Base-by-base conservation (phyloP, 2,888 invertebrate genomes). In the Xestia xanthographa region DNA sequence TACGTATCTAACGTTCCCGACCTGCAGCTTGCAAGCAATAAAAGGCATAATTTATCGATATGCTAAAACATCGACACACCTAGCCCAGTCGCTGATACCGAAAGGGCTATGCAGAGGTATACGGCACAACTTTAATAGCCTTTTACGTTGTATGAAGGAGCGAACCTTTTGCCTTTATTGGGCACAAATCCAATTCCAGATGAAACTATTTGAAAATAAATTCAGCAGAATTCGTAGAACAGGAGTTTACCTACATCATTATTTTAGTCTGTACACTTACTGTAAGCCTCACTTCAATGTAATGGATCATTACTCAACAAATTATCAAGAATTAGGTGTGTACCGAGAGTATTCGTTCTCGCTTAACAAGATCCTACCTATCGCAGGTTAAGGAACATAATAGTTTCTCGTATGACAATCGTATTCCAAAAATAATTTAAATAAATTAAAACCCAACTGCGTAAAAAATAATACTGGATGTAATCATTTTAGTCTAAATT, bases 21-120 rank as follows among this genome's bases (percentile, higher is more conserved):
- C 58, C 69, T 84, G 81, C 75, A 75, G 62, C 80, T 56, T 72
- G 75, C 29, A 80, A 72, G 68, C 67, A 60, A 82, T 76, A 82
- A 79, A 87, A 71, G 66, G 66, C 72, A 75, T 85, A 76, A 82
- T 80, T 77, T 87, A 85, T 80, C 63, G 72, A 78, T 76, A 79
- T 70, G 65, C 38, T 73, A 58, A 34, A 69, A 73, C 41, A 60
- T 48, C 41, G 63, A 72, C 22, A 20, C 43, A 34, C 43, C 41
- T 34, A 6, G 41, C 14, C 29, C 26, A 58, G 12, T 38, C 22
- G 38, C 67, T 14, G 41, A 66, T 63, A 79, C 6, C n/a, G 14
- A 53, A 75, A 60, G 12, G 53, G 38, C 20, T 50, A n/a, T 34
- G 20, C 14, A 58, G 34, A 48, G 9, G 3, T 68, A 58, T 53